Evolutionary conservation across 1,140 invertebrate genomes (phyloP).

Genomic region (Idris sp.): DNA sequence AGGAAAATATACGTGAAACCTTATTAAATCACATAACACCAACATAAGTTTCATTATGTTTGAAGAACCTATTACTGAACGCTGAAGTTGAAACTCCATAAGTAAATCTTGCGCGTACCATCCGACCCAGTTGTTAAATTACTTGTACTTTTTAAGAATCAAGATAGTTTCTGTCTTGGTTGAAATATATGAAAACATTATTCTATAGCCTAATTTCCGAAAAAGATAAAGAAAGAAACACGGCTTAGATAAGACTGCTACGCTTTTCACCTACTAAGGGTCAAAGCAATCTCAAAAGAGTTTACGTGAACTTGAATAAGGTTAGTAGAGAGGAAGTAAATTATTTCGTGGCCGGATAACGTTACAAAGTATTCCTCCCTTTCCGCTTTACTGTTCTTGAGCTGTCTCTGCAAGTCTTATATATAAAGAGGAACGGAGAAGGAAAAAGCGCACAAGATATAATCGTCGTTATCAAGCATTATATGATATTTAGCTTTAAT

Average conservation of each 20-base stretch:
- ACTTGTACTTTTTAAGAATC: conserved; percentile 27
- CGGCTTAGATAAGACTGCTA: conserved; percentile 24
- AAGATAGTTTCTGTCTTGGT: conserved; percentile 27
- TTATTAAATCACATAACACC: conserved; percentile 21
- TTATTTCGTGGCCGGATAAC: conserved; percentile 58
- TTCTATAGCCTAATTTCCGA: conserved; percentile 48
- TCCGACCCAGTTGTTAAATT: conserved; percentile 42
- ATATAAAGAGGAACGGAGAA: conserved; percentile 35
- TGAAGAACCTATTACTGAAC: conserved; percentile 17
- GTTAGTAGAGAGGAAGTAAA: conserved; percentile 56
- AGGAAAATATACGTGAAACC: conserved; percentile 11
- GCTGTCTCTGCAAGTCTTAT: conserved; percentile 35
- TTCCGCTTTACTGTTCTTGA: conserved; percentile 41
- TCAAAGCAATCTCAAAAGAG: conserved; percentile 51
- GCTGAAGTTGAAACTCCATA: conserved; percentile 20
- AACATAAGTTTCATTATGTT: conserved; percentile 31
- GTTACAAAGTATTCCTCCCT: conserved; percentile 50
- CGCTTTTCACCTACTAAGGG: conserved; percentile 31
- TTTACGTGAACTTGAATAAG: conserved; percentile 61
- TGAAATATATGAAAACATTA: conserved; percentile 44
- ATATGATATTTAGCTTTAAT: conserved; percentile 28
- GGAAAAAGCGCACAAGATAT: conserved; percentile 11
- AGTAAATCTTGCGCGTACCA: conserved; percentile 1
- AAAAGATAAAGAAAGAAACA: conserved; percentile 44
- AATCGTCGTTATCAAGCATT: conserved; percentile 37